These are phyloP conservation scores for Nomada fabriciana DNA, from an alignment of 2,888 invertebrate genomes.

Conservation along the genomic window DNA sequence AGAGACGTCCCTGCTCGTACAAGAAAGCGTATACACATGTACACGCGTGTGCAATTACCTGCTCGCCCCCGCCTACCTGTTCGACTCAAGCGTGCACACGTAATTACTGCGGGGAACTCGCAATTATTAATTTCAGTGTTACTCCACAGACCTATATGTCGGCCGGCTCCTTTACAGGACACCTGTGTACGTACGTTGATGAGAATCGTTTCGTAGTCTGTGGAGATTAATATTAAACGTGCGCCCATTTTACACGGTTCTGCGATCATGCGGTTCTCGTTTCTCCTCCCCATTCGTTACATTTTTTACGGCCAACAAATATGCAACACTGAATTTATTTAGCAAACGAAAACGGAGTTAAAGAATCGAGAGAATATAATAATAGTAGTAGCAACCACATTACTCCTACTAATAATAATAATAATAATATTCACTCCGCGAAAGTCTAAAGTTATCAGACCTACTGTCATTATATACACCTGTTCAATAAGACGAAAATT, in stretches of 20 bases:
- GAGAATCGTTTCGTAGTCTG: conserved; percentile 24
- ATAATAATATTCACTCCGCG: no score
- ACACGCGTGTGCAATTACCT: conserved; percentile 64
- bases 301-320: neutral
- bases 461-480: no score
- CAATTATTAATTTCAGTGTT: conserved; percentile 69
- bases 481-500: no score
- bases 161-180: conserved; percentile 28
- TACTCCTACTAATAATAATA: no score
- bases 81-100: conserved; percentile 52
- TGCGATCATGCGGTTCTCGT: neutral
- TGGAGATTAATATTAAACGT: conserved; percentile 32
- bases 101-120: conserved; percentile 63
- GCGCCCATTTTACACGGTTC: conserved; percentile 3
- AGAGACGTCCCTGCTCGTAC: conserved; percentile 20
- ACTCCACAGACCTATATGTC: conserved; percentile 67
- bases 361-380: neutral
- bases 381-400: no score
- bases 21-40: conserved; percentile 42
- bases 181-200: conserved; percentile 3
- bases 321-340: neutral
- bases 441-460: no score
- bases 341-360: neutral
- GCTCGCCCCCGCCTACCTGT: conserved; percentile 35
- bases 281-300: neutral